Evolutionary conservation across 2,888 invertebrate genomes (phyloP).

Genomic region (Prenolepis imparis): DNA sequence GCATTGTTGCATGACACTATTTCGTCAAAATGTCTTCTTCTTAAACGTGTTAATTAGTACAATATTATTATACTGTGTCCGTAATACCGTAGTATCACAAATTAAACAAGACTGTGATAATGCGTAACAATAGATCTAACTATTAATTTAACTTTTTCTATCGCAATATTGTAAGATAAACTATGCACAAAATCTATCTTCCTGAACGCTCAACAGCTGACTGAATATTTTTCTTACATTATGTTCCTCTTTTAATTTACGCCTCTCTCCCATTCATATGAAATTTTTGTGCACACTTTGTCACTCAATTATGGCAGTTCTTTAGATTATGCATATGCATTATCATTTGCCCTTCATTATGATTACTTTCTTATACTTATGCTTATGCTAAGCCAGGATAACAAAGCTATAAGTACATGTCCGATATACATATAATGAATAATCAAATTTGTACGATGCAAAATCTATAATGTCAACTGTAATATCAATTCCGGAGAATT

Average conservation of each 20-base stretch:
- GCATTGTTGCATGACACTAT: background rate
- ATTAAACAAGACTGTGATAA: slow-evolving; percentile 33
- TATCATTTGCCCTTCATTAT: slow-evolving; percentile 24
- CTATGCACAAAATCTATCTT: background rate
- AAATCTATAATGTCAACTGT: background rate
- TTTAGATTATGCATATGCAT: slow-evolving; percentile 25
- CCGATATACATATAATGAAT: background rate
- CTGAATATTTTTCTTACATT: background rate
- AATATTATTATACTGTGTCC: background rate
- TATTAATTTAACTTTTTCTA: slow-evolving; percentile 35
- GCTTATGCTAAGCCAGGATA: background rate
- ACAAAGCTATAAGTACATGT: background rate
- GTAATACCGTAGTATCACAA: slow-evolving; percentile 39
- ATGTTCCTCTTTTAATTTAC: slow-evolving; percentile 7
- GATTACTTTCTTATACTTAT: background rate
- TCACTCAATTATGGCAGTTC: slow-evolving; percentile 38
- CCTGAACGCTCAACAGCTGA: slow-evolving; percentile 6
- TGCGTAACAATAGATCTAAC: background rate
- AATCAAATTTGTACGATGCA: slow-evolving; percentile 24
- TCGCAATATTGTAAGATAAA: slow-evolving; percentile 40
- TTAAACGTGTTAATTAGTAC: slow-evolving; percentile 2
- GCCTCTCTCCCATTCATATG: background rate
- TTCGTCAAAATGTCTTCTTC: background rate
- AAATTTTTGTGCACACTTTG: slow-evolving; percentile 29
- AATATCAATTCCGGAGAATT: slow-evolving; percentile 7